Evolutionary conservation across 2,888 invertebrate genomes (phyloP), one percentile per base, ranked within the genome.

Genomic region (Stegophylla sp.): DNA sequence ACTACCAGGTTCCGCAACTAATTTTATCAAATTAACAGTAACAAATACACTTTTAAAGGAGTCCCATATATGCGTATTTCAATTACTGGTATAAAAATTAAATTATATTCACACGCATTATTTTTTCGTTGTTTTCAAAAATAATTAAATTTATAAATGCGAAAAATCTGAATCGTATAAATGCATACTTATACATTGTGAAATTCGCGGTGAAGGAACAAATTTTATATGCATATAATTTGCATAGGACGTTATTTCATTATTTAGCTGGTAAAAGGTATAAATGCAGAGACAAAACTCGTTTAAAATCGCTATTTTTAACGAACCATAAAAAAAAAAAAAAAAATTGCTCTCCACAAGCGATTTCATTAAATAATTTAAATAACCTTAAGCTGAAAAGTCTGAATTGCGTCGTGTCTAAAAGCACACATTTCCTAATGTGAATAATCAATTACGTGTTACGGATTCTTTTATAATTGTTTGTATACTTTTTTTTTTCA

Each of bases 231-330:
- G n/a, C 28, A 51, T 69, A 51, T 51, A 69, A 51, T 69, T 28
- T n/a, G 26, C 26, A 53, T 28, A 13, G 20, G 20, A 51, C 48
- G 28, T 28, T 69, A 69, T 13, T 51, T 69, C 28, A 28, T 69
- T 69, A 51, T 15, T 26, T 10, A 0, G 13, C 9, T 15, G 13
- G 4, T 12, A 43, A 43, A 43, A 10, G 7, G 43, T 9, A n/a
- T n/a, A n/a, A n/a, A 34, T 34, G 34, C n/a, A n/a, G n/a, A 45
- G 15, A 45, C 23, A 45, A 10, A 69, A 51, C 51, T 51, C 1
- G 69, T 69, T 53, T 51, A 34, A 20, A 69, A 28, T 28, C n/a
- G 12, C 15, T 69, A 51, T 69, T 69, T 69, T 34, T 20, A 69
- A 34, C n/a, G 34, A n/a, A 56, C 13, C n/a, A 28, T 48, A 69